A percentile compares a stretch with the other conserved stretches of the same genome.
Evolutionary conservation across 2,888 invertebrate species (phyloP).

Genomic region (Xanthorhoe spadicearia): DNA sequence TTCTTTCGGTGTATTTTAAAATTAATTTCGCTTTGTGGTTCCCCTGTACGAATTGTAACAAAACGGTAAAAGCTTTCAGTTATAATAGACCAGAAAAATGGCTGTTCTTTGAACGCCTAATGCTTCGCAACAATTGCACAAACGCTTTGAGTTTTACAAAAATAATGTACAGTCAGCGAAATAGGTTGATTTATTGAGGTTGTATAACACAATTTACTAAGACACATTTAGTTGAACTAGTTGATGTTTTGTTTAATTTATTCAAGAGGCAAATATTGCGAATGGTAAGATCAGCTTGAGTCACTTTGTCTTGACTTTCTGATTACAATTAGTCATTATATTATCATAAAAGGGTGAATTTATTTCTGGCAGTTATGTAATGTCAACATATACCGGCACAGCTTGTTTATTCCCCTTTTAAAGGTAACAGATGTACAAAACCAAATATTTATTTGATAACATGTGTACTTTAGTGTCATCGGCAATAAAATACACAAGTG

Average conservation of each 20-base stretch:
- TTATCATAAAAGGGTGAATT: too few species aligned
- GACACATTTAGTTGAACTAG: neutral
- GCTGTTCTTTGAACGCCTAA: constrained; percentile 63
- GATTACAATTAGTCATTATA: too few species aligned
- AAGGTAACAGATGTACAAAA: constrained; percentile 1
- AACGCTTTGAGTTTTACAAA: constrained; percentile 29
- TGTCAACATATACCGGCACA: neutral
- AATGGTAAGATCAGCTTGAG: too few species aligned
- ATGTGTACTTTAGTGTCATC: constrained; percentile 5
- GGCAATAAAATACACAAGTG: constrained; percentile 7
- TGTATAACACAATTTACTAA: neutral
- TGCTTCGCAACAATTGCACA: constrained; percentile 56
- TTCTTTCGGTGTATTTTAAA: constrained; percentile 84
- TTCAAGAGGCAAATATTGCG: too few species aligned
- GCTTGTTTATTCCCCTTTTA: neutral
- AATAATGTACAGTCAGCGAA: neutral
- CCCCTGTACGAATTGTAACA: constrained; percentile 74
- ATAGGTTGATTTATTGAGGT: neutral
- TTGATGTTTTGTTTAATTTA: neutral
- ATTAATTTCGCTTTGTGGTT: constrained; percentile 83
- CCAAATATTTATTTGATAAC: constrained; percentile 4
- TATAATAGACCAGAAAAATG: constrained; percentile 69
- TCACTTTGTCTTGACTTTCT: too few species aligned
- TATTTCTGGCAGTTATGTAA: neutral
- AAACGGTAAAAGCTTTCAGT: constrained; percentile 75